Conservation (phyloP, 2,797 vertebrate genomes). For the Notolepis coatsorum region DNA sequence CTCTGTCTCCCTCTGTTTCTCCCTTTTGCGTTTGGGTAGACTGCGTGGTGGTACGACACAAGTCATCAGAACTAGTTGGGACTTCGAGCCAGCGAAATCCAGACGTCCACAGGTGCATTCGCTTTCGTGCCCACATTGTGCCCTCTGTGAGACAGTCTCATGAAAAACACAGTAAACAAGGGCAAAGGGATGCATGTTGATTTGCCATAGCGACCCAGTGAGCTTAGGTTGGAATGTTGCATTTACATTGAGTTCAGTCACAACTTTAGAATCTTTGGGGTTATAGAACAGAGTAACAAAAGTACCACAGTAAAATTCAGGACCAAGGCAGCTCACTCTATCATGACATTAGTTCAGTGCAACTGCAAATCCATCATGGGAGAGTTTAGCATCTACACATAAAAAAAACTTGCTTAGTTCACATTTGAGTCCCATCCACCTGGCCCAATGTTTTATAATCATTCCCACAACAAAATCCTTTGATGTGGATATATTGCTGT, state of each 20-base stretch:
- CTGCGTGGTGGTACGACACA: not conserved
- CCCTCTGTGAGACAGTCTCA: conserved; percentile 18
- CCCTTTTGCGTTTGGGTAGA: not conserved
- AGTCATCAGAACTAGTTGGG: conserved; percentile 20
- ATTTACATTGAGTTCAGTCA: conserved; percentile 26
- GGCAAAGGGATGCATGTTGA: not conserved
- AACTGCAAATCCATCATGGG: conserved; percentile 63
- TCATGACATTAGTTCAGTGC: conserved; percentile 60
- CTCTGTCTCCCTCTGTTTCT: not conserved
- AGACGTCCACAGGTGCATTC: conserved; percentile 23
- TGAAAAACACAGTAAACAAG: conserved; percentile 1
- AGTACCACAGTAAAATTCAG: conserved; percentile 15
- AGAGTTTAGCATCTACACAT: conserved; percentile 9
- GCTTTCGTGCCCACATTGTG: not conserved
- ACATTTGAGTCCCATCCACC: conserved; percentile 39
- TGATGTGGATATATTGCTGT: conserved; percentile 4
- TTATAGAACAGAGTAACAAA: conserved; percentile 19
- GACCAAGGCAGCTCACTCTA: conserved; percentile 16
- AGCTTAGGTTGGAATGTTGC: not conserved
- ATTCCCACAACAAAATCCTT: conserved; percentile 1
- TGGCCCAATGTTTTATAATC: conserved; percentile 10
- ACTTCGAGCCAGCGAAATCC: conserved; percentile 60
- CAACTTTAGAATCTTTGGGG: conserved; percentile 15
- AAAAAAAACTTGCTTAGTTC: conserved; percentile 35
- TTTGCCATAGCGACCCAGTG: conserved; percentile 10